These are phyloP conservation scores for Disparrhopalites patrizii DNA, from an alignment of 2,888 invertebrate genomes.

Conservation along the genomic window DNA sequence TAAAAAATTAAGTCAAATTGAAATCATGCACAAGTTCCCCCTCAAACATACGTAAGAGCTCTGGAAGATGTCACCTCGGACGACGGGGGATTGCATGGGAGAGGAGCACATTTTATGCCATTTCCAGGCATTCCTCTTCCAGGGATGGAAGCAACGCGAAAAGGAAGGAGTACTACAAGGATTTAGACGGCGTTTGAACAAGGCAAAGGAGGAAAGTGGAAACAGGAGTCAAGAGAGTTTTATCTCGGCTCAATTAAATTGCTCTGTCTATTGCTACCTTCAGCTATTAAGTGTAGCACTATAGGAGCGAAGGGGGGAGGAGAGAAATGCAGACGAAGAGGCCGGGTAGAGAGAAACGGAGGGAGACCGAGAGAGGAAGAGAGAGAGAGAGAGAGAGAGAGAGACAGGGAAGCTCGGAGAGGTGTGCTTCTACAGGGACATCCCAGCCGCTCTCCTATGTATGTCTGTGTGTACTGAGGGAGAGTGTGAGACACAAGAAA, in stretches of 20 bases:
- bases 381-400: neutral
- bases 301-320: neutral
- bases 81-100: no score
- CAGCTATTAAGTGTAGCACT: neutral
- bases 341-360: neutral
- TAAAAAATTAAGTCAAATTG: neutral
- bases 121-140: no score
- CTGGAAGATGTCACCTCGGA: no score
- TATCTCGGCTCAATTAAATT: constrained; percentile 3
- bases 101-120: no score
- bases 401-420: neutral
- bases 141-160: no score
- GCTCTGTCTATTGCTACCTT: neutral
- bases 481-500: neutral
- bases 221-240: neutral
- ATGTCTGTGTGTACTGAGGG: neutral
- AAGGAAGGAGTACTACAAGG: no score
- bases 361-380: neutral
- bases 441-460: neutral
- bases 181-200: no score
- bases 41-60: no score
- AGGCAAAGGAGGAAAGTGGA: neutral
- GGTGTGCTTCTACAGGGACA: no score
- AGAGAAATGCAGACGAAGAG: neutral
- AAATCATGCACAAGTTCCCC: no score